phyloP scores from a whole-genome alignment of 2,113 vertebrate species.

The Nibea albiflora region DNA sequence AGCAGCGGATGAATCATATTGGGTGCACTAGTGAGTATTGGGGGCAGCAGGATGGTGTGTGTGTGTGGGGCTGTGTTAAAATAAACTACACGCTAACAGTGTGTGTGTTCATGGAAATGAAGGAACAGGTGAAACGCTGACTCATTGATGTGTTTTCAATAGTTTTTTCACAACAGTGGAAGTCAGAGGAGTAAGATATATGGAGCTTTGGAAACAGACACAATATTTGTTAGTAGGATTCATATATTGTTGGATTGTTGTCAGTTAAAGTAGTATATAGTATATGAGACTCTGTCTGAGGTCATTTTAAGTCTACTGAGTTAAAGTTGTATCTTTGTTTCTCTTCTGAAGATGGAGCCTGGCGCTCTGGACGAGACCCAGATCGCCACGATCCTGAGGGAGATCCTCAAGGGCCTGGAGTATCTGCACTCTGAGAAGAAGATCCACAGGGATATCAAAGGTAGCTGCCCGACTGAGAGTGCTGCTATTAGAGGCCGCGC shows the following conservation, averaged over 20 bases:
- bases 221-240: background rate
- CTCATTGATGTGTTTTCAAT: background rate
- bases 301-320: background rate
- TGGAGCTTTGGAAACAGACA: background rate
- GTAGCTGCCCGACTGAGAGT: constrained; percentile 52
- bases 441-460: constrained; percentile 88
- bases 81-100: background rate
- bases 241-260: no score
- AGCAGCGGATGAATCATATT: background rate
- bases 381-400: constrained; percentile 85
- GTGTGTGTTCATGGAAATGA: background rate
- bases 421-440: constrained; percentile 88
- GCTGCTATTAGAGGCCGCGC: constrained; percentile 11
- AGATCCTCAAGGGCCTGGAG: constrained; percentile 87
- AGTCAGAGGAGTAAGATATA: background rate
- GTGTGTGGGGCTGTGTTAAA: background rate
- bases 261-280: background rate
- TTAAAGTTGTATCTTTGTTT: constrained; percentile 2
- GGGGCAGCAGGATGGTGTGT: background rate
- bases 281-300: background rate
- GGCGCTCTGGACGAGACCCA: constrained; percentile 85
- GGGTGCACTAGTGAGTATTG: background rate
- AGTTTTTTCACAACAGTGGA: background rate
- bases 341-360: constrained; percentile 81
- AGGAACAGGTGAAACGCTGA: background rate